Percentiles rank a stretch among this genome's conserved stretches.
Conservation (phyloP, 2,888 invertebrate genomes). For the Piscicola geometra region DNA sequence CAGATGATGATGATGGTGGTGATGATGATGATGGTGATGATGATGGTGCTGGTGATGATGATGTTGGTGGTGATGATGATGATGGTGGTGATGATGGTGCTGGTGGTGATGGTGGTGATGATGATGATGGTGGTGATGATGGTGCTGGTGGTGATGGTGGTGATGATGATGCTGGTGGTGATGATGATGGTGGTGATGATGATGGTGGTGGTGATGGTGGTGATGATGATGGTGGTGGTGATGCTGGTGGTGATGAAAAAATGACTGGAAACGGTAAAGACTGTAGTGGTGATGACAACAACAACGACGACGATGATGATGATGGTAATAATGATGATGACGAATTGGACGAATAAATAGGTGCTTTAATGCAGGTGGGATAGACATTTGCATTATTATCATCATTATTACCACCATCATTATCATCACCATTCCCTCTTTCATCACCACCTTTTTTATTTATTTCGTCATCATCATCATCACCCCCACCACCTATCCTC, state of each 20-base stretch:
- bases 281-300: background rate
- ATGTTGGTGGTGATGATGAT: background rate
- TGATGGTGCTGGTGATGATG: background rate
- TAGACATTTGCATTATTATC: no score
- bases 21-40: constrained; percentile 4
- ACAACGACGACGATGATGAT: background rate
- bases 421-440: no score
- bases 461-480: no score
- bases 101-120: background rate
- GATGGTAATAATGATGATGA: background rate
- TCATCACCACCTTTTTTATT: no score
- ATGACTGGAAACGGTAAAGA: background rate
- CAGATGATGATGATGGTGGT: background rate
- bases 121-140: background rate
- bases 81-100: constrained; percentile 10
- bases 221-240: background rate
- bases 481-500: no score
- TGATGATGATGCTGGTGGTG: background rate
- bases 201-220: background rate
- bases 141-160: background rate
- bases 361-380: no score
- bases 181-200: background rate
- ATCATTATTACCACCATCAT: no score
- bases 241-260: background rate
- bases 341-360: no score